Evolutionary conservation across 2,888 invertebrate species (phyloP).

Genomic region (Plemyria rubiginata): DNA sequence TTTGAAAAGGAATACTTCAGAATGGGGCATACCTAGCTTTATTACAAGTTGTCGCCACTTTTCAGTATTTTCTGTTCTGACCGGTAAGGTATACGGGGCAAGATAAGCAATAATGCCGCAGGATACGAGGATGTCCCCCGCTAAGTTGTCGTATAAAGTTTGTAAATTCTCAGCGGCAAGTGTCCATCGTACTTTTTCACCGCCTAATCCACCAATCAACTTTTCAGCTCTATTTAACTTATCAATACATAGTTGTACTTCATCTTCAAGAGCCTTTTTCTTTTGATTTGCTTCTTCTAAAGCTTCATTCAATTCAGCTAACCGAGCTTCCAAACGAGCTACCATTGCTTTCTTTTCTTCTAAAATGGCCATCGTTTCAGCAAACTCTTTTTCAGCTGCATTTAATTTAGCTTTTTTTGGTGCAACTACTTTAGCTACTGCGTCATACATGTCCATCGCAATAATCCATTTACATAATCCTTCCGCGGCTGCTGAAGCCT

Average conservation of each 20-base stretch:
- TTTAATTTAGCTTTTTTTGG: conserved; percentile 93
- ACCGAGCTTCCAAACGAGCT: conserved; percentile 89
- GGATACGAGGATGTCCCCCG: conserved; percentile 95
- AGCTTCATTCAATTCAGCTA: conserved; percentile 89
- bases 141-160: conserved; percentile 90
- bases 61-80: conserved; percentile 84
- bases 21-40: conserved; percentile 90
- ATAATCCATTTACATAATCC: conserved; percentile 96
- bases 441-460: conserved; percentile 95
- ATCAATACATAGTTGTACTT: conserved; percentile 92
- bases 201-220: conserved; percentile 93
- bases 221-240: conserved; percentile 95
- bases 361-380: conserved; percentile 93
- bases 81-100: conserved; percentile 91
- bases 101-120: conserved; percentile 96
- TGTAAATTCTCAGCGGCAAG: conserved; percentile 90
- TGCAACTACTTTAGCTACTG: conserved; percentile 92
- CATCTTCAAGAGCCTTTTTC: conserved; percentile 88
- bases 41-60: conserved; percentile 91
- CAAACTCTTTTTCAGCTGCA: conserved; percentile 92
- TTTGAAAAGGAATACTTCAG: conserved; percentile 89
- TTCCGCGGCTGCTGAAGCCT: conserved; percentile 97
- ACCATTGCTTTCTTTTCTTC: conserved; percentile 93
- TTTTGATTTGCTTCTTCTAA: conserved; percentile 87
- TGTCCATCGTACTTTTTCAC: conserved; percentile 95